Percentiles rank a stretch among this genome's conserved stretches.
phyloP scores from a whole-genome alignment of 2,113 vertebrate genomes.

The Oxygymnocypris stewartii region DNA sequence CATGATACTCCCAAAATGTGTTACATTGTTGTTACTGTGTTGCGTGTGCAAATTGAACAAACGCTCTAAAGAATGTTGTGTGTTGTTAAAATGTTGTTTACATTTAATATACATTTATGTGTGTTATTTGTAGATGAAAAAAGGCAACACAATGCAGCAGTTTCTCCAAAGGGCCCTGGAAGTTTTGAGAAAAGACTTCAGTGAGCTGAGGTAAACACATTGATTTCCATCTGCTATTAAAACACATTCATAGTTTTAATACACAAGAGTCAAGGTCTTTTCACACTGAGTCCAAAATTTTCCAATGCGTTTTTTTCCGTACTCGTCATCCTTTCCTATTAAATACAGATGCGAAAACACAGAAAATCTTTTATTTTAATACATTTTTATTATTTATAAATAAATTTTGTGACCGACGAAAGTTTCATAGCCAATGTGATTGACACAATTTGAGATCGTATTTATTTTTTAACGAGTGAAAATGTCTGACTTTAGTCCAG shows the following conservation, averaged over 20 bases:
- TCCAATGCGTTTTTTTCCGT: too few relatives aligned
- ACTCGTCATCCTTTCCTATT: too few relatives aligned
- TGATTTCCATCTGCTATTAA: neutral
- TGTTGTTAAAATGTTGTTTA: too few relatives aligned
- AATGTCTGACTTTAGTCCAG: neutral
- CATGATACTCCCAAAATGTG: neutral
- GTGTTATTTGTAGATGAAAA: constrained; percentile 82
- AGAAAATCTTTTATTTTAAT: too few relatives aligned
- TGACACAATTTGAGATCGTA: too few relatives aligned
- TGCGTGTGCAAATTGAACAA: too few relatives aligned
- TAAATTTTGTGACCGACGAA: too few relatives aligned
- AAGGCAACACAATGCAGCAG: constrained; percentile 90
- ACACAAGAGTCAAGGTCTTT: neutral
- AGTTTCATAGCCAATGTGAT: too few relatives aligned
- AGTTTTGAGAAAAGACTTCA: constrained; percentile 90
- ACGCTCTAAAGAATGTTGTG: neutral
- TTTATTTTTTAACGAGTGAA: too few relatives aligned
- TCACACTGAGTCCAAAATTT: too few relatives aligned
- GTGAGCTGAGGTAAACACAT: constrained; percentile 78
- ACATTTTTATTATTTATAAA: too few relatives aligned
- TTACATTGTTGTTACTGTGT: neutral
- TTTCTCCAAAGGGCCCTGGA: constrained; percentile 90
- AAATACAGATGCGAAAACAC: too few relatives aligned
- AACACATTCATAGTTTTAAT: neutral
- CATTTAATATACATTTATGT: constrained; percentile 2